phyloP scores from a whole-genome alignment of 2,113 vertebrate genomes.

The Rattus norvegicus region GRCr8 NC_086022.1:155695001-155695500 shows the following conservation, averaged over 20 bases:
- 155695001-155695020: slow-evolving; percentile 94
- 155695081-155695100: rapidly evolving
- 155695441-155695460: neutral
- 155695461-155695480: neutral
- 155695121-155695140: too few species aligned
- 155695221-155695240: neutral
- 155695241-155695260: neutral
- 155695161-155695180: neutral
- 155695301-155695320: neutral
- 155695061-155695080: neutral
- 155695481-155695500: neutral
- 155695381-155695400: neutral
- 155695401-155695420: neutral
- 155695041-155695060: slow-evolving; percentile 83
- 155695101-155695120: neutral
- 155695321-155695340: neutral
- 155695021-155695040: slow-evolving; percentile 98
- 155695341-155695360: neutral
- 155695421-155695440: neutral
- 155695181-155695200: neutral
- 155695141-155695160: neutral
- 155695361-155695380: neutral
- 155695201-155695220: neutral
- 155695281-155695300: neutral
- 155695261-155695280: neutral